Evolutionary conservation across 2,888 invertebrate species (phyloP).

Genomic region (Pomacea canaliculata): DNA sequence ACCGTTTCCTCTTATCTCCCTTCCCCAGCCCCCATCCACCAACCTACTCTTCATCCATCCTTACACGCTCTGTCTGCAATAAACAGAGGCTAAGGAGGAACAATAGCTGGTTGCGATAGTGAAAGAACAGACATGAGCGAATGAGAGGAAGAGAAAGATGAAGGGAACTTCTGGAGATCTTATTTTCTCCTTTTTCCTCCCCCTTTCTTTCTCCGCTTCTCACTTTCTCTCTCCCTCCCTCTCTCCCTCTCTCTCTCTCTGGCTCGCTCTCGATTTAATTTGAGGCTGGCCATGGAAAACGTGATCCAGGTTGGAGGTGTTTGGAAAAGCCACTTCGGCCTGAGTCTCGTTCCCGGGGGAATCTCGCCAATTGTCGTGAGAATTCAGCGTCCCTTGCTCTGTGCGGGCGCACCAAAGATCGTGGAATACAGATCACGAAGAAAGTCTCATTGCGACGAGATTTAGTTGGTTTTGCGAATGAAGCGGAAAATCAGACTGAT

Average conservation of each 20-base stretch:
- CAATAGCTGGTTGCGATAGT: too few species aligned
- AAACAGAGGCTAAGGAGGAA: too few species aligned
- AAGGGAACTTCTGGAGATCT: neutral
- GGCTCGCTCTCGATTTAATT: constrained; percentile 16
- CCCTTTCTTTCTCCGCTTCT: too few species aligned
- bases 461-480: constrained; percentile 15
- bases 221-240: too few species aligned
- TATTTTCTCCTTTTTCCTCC: constrained; percentile 4
- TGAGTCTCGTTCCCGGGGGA: neutral
- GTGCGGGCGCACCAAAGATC: constrained; percentile 6
- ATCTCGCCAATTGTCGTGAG: constrained; percentile 13
- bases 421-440: constrained; percentile 17
- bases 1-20: too few species aligned
- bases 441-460: constrained; percentile 5
- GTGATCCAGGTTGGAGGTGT: constrained; percentile 12
- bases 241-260: neutral
- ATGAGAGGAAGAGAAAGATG: too few species aligned
- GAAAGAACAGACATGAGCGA: too few species aligned
- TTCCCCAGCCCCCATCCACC: too few species aligned
- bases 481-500: constrained; percentile 22
- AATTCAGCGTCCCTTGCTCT: constrained; percentile 13
- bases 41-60: too few species aligned
- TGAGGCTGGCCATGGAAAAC: constrained; percentile 13
- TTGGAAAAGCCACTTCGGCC: constrained; percentile 14
- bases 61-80: too few species aligned